These are phyloP conservation scores for Andrena minutula DNA, from an alignment of 2,888 invertebrate genomes.

Conservation along the genomic window DNA sequence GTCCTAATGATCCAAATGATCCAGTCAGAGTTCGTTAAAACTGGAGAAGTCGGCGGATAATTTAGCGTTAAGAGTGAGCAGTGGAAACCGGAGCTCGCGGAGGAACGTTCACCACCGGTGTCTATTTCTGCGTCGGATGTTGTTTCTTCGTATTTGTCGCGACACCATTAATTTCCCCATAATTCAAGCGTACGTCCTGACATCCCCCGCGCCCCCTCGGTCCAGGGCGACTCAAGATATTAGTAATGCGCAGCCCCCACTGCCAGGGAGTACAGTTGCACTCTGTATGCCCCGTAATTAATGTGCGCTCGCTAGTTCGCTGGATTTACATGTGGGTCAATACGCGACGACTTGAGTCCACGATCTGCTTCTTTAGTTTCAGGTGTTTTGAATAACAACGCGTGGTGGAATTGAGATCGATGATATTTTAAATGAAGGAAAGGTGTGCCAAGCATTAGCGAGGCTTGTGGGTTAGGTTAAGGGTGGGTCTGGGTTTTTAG, in stretches of 20 bases:
- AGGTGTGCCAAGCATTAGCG: no score
- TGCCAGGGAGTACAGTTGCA: slow-evolving; percentile 45
- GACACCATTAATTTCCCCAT: slow-evolving; percentile 76
- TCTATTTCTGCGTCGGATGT: slow-evolving; percentile 64
- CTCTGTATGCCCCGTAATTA: slow-evolving; percentile 76
- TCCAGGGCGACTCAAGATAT: slow-evolving; percentile 75
- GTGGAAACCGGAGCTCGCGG: slow-evolving; percentile 43
- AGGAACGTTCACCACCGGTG: slow-evolving; percentile 58
- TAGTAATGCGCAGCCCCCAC: slow-evolving; percentile 69
- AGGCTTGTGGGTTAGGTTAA: no score
- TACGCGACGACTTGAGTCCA: slow-evolving; percentile 56
- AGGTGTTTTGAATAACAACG: slow-evolving; percentile 33
- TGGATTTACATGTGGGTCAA: slow-evolving; percentile 76
- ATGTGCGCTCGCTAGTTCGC: slow-evolving; percentile 65
- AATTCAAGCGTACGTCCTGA: slow-evolving; percentile 74
- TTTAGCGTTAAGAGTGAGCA: slow-evolving; percentile 60
- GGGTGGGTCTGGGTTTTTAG: no score
- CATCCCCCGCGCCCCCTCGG: slow-evolving; percentile 17
- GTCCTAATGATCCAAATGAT: slow-evolving; percentile 20
- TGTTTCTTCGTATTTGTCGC: slow-evolving; percentile 76
- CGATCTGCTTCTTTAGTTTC: slow-evolving; percentile 59
- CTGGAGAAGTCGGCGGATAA: slow-evolving; percentile 23
- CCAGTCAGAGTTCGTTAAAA: slow-evolving; percentile 34
- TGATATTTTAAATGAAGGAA: background rate
- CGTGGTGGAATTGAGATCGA: background rate